phyloP scores from a whole-genome alignment of 2,797 vertebrate species.

The Fringilla coelebs region DNA sequence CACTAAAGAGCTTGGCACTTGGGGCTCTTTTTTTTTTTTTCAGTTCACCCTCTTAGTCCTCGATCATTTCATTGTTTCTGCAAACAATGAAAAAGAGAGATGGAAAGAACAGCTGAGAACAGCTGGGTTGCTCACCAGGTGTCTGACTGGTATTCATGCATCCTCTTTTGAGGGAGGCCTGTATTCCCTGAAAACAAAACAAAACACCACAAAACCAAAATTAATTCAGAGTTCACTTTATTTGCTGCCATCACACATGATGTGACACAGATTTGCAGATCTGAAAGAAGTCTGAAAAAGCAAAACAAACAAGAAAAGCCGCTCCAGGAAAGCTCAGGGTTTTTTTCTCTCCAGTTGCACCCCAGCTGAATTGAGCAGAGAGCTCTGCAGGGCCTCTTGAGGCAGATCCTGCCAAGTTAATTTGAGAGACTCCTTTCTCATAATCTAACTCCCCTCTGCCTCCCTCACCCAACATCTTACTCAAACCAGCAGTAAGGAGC shows the following conservation, averaged over 20 bases:
- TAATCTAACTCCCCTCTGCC: neutral
- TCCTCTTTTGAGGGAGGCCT: neutral
- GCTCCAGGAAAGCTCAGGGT: neutral
- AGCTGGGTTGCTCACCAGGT: slow-evolving; percentile 44
- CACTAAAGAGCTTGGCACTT: slow-evolving; percentile 57
- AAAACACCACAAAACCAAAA: neutral
- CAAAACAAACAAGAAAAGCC: neutral
- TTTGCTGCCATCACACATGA: neutral
- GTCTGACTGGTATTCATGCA: slow-evolving; percentile 24
- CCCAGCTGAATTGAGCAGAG: neutral
- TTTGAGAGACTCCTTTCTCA: neutral
- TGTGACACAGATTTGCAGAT: neutral
- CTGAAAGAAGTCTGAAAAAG: neutral
- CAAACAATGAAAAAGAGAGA: slow-evolving; percentile 66
- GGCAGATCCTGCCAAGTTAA: neutral
- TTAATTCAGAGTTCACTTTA: neutral
- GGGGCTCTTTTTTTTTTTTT: slow-evolving; percentile 26
- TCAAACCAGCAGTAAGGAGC: neutral
- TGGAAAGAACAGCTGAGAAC: slow-evolving; percentile 56
- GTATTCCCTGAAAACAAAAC: neutral
- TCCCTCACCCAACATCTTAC: neutral
- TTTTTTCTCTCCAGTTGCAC: neutral
- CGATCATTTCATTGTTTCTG: slow-evolving; percentile 62
- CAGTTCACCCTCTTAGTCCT: slow-evolving; percentile 46
- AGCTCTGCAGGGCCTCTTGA: neutral